phyloP scores from a whole-genome alignment of 2,888 invertebrate species.

The Hartigia nigra region DNA sequence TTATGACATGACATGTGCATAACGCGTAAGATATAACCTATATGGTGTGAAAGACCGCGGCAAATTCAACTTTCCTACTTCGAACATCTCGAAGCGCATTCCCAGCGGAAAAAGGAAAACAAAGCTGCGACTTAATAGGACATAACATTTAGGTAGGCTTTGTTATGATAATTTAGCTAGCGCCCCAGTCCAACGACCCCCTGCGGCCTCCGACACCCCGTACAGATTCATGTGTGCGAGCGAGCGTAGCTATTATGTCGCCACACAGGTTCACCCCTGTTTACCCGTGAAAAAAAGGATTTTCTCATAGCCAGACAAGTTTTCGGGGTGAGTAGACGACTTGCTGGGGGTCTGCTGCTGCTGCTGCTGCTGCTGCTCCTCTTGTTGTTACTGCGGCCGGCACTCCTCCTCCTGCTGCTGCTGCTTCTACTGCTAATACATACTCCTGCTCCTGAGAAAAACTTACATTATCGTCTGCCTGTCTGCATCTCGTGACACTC shows the following conservation, averaged over 20 bases:
- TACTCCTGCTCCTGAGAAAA: conserved; percentile 35
- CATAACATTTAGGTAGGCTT: conserved; percentile 60
- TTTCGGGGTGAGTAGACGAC: conserved; percentile 44
- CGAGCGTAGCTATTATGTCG: conserved; percentile 52
- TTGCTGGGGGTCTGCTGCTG: conserved; percentile 56
- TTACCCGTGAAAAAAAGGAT: conserved; percentile 52
- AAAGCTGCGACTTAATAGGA: conserved; percentile 57
- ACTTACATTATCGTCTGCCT: conserved; percentile 27
- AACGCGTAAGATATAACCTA: background rate
- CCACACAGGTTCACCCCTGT: conserved; percentile 62
- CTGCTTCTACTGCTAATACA: conserved; percentile 25
- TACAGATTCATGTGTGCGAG: conserved; percentile 29
- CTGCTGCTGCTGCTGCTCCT: conserved; percentile 22
- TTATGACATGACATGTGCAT: background rate
- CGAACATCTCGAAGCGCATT: background rate
- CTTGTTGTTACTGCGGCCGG: background rate
- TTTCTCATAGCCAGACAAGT: conserved; percentile 60
- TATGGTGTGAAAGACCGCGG: background rate
- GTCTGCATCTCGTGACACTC: conserved; percentile 37
- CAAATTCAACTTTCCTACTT: background rate
- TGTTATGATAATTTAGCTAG: conserved; percentile 60
- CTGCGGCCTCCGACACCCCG: conserved; percentile 44
- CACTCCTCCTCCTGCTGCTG: conserved; percentile 31
- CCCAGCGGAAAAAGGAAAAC: background rate
- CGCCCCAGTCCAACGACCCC: conserved; percentile 61